These are phyloP conservation scores for Varecia variegata DNA, from an alignment of 2,797 vertebrate genomes.

Conservation along the genomic window DNA sequence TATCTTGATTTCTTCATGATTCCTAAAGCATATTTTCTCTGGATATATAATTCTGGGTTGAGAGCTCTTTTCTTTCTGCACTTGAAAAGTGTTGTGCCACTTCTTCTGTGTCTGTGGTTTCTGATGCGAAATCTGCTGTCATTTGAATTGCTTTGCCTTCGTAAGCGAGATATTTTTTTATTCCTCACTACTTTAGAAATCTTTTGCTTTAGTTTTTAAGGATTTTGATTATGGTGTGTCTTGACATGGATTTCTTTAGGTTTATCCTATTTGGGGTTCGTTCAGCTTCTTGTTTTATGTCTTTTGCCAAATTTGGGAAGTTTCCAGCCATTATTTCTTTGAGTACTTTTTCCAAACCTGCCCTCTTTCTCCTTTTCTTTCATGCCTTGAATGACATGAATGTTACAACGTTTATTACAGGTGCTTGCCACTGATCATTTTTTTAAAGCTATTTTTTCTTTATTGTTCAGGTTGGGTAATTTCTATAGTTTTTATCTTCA, in stretches of 20 bases:
- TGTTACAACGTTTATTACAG: neutral
- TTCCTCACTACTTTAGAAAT: neutral
- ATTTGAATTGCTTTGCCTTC: neutral
- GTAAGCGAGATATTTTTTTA: neutral
- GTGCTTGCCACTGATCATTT: neutral
- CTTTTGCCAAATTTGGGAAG: neutral
- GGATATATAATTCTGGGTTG: neutral
- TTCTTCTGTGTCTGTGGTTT: neutral
- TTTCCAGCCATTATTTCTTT: neutral
- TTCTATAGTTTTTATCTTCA: neutral
- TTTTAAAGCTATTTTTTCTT: neutral
- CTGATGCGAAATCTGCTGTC: neutral
- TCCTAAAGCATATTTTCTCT: neutral
- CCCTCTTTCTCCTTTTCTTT: neutral
- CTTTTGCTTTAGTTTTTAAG: neutral
- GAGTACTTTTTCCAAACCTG: neutral
- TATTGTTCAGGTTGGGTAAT: neutral
- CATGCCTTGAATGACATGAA: neutral
- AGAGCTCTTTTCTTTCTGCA: neutral
- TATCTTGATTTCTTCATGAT: neutral
- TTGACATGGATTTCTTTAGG: neutral
- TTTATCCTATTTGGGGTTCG: neutral
- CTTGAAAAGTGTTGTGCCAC: neutral
- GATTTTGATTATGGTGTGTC: neutral
- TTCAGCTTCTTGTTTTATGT: neutral